A percentile compares a stretch with the other conserved stretches of the same genome.
These are phyloP conservation scores for Oscheius sp. DNA, from an alignment of 2,888 invertebrate genomes.

Conservation along the genomic window DNA sequence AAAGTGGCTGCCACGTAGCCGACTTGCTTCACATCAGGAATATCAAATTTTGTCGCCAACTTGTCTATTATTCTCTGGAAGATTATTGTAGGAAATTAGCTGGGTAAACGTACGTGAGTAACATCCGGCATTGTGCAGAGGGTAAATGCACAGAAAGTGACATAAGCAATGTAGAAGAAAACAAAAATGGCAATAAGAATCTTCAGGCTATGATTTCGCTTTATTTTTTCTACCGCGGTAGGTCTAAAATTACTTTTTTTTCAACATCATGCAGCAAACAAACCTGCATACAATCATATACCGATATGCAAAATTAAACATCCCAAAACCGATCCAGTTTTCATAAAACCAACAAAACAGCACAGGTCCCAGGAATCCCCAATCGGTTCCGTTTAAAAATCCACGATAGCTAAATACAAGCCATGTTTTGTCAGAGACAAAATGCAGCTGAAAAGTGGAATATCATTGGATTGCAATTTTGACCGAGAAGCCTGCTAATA, in stretches of 20 bases:
- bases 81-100: neutral
- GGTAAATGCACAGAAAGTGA: neutral
- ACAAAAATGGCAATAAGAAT: neutral
- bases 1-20: neutral
- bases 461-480: too few relatives aligned
- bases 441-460: constrained; percentile 12
- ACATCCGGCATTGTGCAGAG: neutral
- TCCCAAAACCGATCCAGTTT: neutral
- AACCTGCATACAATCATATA: constrained; percentile 21
- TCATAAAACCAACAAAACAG: constrained; percentile 18
- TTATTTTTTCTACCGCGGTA: neutral
- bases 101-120: neutral
- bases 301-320: constrained; percentile 7
- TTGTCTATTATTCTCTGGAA: neutral
- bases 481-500: too few relatives aligned
- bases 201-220: neutral
- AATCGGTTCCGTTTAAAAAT: neutral
- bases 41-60: neutral
- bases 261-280: too few relatives aligned
- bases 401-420: constrained; percentile 8
- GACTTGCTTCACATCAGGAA: neutral
- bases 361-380: neutral
- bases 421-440: constrained; percentile 20
- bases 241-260: neutral
- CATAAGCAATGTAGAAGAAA: neutral